Evolutionary conservation across 2,113 vertebrate species (phyloP), one percentile per base, ranked within the genome.

Genomic region (Scalopus aquaticus): DNA sequence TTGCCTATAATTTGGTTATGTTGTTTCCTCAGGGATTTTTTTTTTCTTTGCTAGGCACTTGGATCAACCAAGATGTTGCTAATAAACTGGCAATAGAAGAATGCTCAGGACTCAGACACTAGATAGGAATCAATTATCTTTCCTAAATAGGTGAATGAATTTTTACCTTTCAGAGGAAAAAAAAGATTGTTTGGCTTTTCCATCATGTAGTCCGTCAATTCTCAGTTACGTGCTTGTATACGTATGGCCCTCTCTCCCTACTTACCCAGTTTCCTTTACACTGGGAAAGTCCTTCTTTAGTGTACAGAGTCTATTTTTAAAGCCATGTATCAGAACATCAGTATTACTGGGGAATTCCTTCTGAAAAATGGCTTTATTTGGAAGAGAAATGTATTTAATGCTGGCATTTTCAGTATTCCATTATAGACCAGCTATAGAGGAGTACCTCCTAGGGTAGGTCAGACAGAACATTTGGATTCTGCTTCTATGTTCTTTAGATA

Each of bases 211-310:
- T 19, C 42, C 22, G 56, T 65, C 64, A 13, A 1, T 49, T 88
- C 30, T 64, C 65, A 78, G 5, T 54, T 88, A 2, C 44, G 24
- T 65, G 46, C 64, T 49, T 60, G 9, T 60, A 51, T 46, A 37
- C 62, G 2, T 22, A 54, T 88, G 26, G 30, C 86, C 39, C 54
- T 65, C 69, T 91, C 30, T 84, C 44, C 42, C 11, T n/a, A 12
- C 26, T 54, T 49, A 30, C 24, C 10, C 44, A 72, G 4, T 5
- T 78, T 42, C 64, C 9, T 60, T 35, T 60, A 51, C 58, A 10
- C 46, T 83, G 82, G 89, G 79, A 91, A 95, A 94, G 51, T 90
- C 79, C 78, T 95, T 84, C 78, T 79, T 49, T 56, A 89, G 67
- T 90, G 44, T 35, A 70, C 58, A 70, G 28, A 6, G 35, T 76